Percentiles rank a stretch among this genome's conserved stretches.
These are phyloP conservation scores for Aleiodes sp. DNA, from an alignment of 1,140 invertebrate species.

Conservation along the genomic window DNA sequence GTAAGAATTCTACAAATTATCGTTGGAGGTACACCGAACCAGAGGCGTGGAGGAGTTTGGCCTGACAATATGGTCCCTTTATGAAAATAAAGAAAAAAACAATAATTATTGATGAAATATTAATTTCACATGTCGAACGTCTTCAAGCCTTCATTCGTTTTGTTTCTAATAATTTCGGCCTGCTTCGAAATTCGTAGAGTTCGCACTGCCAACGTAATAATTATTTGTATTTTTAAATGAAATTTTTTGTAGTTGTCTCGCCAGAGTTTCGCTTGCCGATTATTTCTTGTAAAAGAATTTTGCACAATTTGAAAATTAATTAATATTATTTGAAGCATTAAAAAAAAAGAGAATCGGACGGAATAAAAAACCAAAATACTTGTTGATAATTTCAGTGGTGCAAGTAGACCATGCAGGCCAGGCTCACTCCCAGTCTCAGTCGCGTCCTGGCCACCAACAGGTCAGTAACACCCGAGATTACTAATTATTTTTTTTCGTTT, in stretches of 20 bases:
- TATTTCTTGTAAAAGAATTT: conserved; percentile 5
- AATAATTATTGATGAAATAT: conserved; percentile 22
- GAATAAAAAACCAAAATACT: conserved; percentile 62
- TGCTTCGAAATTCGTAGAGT: conserved; percentile 48
- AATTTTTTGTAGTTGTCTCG: not conserved
- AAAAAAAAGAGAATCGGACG: conserved; percentile 36
- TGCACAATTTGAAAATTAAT: not conserved
- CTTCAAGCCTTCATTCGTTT: conserved; percentile 3
- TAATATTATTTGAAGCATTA: not conserved
- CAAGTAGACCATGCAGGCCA: conserved; percentile 66
- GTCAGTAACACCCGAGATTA: conserved; percentile 63
- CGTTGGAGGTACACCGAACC: conserved; percentile 42
- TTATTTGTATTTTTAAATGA: conserved; percentile 25
- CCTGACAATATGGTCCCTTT: conserved; percentile 45
- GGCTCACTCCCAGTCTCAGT: conserved; percentile 65
- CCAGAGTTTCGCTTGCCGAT: not conserved
- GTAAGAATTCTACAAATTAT: conserved; percentile 44
- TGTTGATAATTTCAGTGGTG: conserved; percentile 65
- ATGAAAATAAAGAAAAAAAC: conserved; percentile 17
- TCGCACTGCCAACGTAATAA: conserved; percentile 31
- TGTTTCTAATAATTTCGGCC: conserved; percentile 27
- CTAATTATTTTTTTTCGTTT: conserved; percentile 1
- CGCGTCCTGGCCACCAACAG: conserved; percentile 65
- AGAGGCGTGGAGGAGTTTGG: conserved; percentile 56
- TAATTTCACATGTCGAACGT: not conserved